Conservation (phyloP, 2,797 vertebrate species). For the Danionella dracula region DNA sequence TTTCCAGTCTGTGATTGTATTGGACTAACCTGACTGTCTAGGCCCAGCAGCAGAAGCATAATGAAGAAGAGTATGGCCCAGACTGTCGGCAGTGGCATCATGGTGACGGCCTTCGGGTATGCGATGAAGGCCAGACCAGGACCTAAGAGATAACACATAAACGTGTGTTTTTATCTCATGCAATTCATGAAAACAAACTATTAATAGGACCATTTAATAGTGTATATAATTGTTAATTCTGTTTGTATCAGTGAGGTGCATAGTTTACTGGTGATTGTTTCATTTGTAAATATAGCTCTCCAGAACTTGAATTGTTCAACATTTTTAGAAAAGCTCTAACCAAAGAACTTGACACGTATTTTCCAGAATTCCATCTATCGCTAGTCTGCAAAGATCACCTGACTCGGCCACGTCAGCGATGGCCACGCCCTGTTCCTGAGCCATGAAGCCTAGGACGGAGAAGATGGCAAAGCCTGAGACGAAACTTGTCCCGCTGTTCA, state of each 20-base stretch:
- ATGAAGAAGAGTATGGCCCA: conserved; percentile 99
- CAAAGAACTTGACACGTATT: no score
- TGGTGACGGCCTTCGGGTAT: conserved; percentile 97
- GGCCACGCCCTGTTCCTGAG: conserved; percentile 96
- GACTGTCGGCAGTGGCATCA: conserved; percentile 97
- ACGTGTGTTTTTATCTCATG: not conserved
- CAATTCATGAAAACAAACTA: no score
- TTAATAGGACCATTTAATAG: no score
- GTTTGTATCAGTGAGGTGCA: no score
- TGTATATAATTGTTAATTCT: no score
- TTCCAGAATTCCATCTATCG: no score
- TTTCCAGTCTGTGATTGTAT: no score
- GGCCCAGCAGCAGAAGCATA: conserved; percentile 98
- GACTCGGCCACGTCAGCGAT: conserved; percentile 91
- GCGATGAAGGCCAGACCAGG: conserved; percentile 98
- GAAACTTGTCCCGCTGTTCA: conserved; percentile 95
- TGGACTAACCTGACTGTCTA: conserved; percentile 92
- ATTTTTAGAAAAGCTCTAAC: no score
- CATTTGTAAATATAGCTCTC: no score
- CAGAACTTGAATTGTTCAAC: no score
- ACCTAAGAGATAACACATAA: conserved; percentile 68
- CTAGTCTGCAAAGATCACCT: conserved; percentile 81
- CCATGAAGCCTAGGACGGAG: conserved; percentile 99
- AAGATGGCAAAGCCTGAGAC: conserved; percentile 99
- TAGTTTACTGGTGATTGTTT: no score